A percentile compares a stretch with the other conserved stretches of the same genome.
Evolutionary conservation across 2,113 vertebrate genomes (phyloP).

Genomic region (Apaloderma vittatum): DNA sequence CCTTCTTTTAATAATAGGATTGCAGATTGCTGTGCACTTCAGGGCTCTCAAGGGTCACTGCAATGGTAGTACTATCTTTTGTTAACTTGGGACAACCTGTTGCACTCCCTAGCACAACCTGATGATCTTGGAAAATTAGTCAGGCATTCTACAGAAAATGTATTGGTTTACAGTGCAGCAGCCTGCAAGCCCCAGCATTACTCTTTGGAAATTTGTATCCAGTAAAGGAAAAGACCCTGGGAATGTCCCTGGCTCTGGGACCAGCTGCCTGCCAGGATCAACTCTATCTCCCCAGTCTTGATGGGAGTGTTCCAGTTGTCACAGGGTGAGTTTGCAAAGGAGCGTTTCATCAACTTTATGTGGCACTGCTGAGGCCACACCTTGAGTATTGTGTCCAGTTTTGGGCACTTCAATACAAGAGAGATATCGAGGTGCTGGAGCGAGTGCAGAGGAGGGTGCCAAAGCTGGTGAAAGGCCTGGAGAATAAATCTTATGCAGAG

Average conservation of each 20-base stretch:
- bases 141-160: not conserved
- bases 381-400: too few relatives aligned
- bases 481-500: too few relatives aligned
- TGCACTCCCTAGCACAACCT: not conserved
- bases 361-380: too few relatives aligned
- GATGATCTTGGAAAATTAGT: not conserved
- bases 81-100: not conserved
- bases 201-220: not conserved
- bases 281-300: not conserved
- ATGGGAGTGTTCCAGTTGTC: not conserved
- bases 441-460: too few relatives aligned
- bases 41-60: not conserved
- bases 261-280: not conserved
- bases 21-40: not conserved
- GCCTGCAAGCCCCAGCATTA: not conserved
- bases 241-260: not conserved
- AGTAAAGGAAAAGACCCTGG: not conserved
- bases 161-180: not conserved
- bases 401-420: too few relatives aligned
- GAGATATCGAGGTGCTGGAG: too few relatives aligned
- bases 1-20: not conserved
- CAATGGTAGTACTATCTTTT: not conserved
- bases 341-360: accelerated
- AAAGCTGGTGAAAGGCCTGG: too few relatives aligned
- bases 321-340: not conserved